phyloP scores from a whole-genome alignment of 2,888 invertebrate species.

The Ischnura elegans region DNA sequence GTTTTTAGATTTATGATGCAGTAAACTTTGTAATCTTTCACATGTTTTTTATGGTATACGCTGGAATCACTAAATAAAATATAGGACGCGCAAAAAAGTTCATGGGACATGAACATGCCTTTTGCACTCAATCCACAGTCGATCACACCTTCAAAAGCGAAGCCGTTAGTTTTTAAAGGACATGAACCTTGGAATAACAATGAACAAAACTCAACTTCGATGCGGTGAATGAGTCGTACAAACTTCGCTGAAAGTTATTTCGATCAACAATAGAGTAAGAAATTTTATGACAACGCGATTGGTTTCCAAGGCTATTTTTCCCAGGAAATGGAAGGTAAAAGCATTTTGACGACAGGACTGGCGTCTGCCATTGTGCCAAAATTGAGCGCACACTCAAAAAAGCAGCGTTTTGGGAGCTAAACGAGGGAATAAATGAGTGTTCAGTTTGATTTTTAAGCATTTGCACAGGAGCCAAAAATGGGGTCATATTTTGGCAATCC shows the following conservation, averaged over 20 bases:
- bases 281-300: background rate
- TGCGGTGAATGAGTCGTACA: background rate
- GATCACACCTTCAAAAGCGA: background rate
- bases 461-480: no score
- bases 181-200: background rate
- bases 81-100: background rate
- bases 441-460: no score
- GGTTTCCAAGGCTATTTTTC: background rate
- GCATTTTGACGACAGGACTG: no score
- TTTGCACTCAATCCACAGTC: background rate
- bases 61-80: conserved; percentile 12
- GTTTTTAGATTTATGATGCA: background rate
- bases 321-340: background rate
- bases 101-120: background rate
- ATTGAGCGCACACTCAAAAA: no score
- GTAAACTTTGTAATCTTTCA: background rate
- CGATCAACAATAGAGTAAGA: background rate
- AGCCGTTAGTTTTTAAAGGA: background rate
- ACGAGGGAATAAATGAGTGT: no score
- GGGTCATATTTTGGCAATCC: no score
- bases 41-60: background rate
- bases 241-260: background rate
- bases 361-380: no score
- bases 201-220: background rate
- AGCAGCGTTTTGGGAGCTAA: no score